Evolutionary conservation across 1,140 invertebrate genomes (phyloP), one percentile per base, ranked within the genome.

Genomic region (Diuraphis noxia): DNA sequence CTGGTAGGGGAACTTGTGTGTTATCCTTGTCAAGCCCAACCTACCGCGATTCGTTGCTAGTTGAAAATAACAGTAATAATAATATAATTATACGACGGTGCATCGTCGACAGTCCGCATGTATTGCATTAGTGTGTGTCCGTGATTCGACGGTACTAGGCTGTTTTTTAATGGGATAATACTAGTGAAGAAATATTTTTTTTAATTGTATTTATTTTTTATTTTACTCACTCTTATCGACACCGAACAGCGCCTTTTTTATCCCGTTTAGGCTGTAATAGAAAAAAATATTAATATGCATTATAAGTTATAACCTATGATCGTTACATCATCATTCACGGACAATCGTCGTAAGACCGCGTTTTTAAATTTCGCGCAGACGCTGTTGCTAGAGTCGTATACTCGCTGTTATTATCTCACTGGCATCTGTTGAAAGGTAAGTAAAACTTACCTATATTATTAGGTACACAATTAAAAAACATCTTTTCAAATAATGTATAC

Each of bases 11-110:
- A 79, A 79, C 72, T 1, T 2, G n/a, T 34, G 34, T 36, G 72
- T 36, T 79, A 79, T 79, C 34, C 72, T 36, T 79, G 72, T 79
- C n/a, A 79, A 79, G 72, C 8, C 34, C 34, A 79, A 79, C 72
- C 72, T 36, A 34, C 72, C 34, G 72, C 34, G 34, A 79, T 36
- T 36, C 72, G 72, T 23, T 19, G 72, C 34, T 36, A 2, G 34
- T 79, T 79, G 72, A 79, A 79, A 79, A 79, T 79, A 79, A 79
- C 72, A 79, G 56, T 72, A 72, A 72, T 72, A 72, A 72, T 72
- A 72, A 63, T n/a, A 63, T 63, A 34, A 77, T 56, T 56, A 56
- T 17, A 34, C 56, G 56, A n/a, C 34, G 19, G 17, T 34, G 34
- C 72, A 23, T 2, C 19, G 72, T n/a, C 72, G 72, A 36, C 72